Evolutionary conservation across 1,140 invertebrate species (phyloP), one percentile per base, ranked within the genome.

Genomic region (Drosophila setifemur): DNA sequence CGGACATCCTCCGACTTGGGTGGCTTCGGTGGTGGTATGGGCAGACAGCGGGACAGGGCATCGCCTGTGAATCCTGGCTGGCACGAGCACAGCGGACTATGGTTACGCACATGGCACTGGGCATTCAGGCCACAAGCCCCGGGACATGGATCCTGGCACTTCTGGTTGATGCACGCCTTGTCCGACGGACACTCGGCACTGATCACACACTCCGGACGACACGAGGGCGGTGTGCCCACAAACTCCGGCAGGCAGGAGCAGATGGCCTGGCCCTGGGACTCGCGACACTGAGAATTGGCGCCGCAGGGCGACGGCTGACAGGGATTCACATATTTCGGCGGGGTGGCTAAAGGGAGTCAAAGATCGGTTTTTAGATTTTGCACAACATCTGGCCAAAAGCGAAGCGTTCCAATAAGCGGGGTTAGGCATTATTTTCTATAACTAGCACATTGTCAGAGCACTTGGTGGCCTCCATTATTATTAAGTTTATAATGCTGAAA

Each of bases 71-170:
- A 95, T 9, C 94, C 94, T 31, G 94, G 90, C 43, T 93, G 91
- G 82, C 96, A 96, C 68, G 94, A 95, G 78, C 96, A 97, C 31
- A 96, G 94, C 1, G 96, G 95, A 72, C 95, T 96, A 70, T 97
- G 96, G 85, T 96, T 96, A 21, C 96, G 94, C 4, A 96, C 95
- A 92, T 96, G 94, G 87, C 96, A 97, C 29, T 95, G 92, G 11
- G 96, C 96, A 50, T 94, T 94, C 26, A 94, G 92, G 4, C 96
- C 96, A 90, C 96, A 97, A 3, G 95, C 93, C 11, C 95, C 95
- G 5, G 94, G 91, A 82, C 96, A 97, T 1, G 96, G 96, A 91
- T 97, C 95, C 2, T 94, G 93, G 89, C 96, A 97, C 83, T 96
- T 96, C 73, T 96, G 94, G 77, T 96, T 95, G 2, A 96, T 93